Conservation (phyloP, 2,113 vertebrate genomes). For the Pycnonotus jocosus region DNA sequence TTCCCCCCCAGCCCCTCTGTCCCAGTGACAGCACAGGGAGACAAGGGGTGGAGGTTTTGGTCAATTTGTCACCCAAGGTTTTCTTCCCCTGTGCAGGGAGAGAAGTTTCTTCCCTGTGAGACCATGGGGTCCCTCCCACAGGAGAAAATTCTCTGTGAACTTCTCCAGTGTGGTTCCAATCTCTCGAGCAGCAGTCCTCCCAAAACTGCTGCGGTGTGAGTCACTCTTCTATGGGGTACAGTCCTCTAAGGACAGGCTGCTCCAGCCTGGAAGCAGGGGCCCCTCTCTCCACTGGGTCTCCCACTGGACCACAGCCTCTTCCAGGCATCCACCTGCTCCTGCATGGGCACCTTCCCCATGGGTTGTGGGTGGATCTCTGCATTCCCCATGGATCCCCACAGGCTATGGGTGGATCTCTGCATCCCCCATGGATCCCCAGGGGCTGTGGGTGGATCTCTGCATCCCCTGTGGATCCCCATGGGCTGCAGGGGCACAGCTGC, state of each 20-base stretch:
- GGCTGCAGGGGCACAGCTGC: not conserved
- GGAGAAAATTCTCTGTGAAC: not conserved
- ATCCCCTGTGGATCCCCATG: too few species aligned
- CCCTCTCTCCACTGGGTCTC: accelerated
- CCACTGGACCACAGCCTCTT: not conserved
- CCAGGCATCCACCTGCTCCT: accelerated
- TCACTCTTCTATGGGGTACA: not conserved
- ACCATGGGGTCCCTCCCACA: accelerated
- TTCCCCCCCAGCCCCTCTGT: not conserved
- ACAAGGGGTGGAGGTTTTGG: not conserved
- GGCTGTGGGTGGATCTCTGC: not conserved
- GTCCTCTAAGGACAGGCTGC: not conserved
- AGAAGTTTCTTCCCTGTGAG: not conserved
- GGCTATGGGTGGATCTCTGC: not conserved
- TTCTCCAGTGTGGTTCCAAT: not conserved
- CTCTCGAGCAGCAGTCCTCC: not conserved
- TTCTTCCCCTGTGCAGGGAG: not conserved
- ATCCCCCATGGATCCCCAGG: accelerated
- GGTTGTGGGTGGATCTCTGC: not conserved
- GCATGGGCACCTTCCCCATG: accelerated
- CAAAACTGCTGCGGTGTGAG: accelerated
- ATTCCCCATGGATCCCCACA: not conserved
- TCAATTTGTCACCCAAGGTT: accelerated
- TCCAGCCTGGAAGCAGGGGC: not conserved
- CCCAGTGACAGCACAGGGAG: not conserved